Conservation (phyloP, 64 coral and sea anemone species). For the Montipora foliosa region DNA sequence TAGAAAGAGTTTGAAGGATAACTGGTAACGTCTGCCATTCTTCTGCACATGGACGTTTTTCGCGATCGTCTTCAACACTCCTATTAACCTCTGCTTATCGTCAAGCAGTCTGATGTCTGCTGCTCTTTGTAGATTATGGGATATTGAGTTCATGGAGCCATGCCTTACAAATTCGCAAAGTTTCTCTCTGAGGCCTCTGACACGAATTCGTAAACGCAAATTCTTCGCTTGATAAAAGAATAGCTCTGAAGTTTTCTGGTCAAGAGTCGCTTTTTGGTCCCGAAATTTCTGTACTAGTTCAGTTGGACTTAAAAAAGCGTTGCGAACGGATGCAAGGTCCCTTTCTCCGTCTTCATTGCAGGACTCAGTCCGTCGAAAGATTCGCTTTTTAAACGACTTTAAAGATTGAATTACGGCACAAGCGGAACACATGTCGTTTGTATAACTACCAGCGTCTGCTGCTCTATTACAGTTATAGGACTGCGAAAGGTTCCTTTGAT, state of each 20-base stretch:
- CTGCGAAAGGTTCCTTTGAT: conserved; percentile 39
- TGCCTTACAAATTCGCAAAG: neutral
- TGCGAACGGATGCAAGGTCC: neutral
- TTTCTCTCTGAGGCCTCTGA: neutral
- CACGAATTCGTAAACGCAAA: neutral
- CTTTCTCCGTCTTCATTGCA: conserved; percentile 1
- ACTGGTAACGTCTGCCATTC: conserved; percentile 7
- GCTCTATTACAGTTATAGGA: neutral
- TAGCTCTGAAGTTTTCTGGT: neutral
- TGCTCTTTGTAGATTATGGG: conserved; percentile 42
- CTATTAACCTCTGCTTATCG: neutral
- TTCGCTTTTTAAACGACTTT: conserved; percentile 40
- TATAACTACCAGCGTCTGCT: conserved; percentile 30
- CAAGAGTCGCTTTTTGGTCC: neutral
- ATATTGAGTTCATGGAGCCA: conserved; percentile 25
- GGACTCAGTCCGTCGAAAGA: conserved; percentile 18
- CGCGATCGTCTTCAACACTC: neutral
- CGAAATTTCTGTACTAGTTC: neutral
- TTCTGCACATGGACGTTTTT: neutral
- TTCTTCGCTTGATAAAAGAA: conserved; percentile 3
- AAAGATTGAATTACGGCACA: conserved; percentile 33
- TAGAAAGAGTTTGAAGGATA: conserved; percentile 3
- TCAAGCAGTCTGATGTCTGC: conserved; percentile 35
- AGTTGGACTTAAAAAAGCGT: conserved; percentile 50
- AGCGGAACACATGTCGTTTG: conserved; percentile 21